A percentile compares a stretch with the other conserved stretches of the same genome.
Conservation (phyloP, 1,140 invertebrate genomes). For the Glossosoma conforme region DNA sequence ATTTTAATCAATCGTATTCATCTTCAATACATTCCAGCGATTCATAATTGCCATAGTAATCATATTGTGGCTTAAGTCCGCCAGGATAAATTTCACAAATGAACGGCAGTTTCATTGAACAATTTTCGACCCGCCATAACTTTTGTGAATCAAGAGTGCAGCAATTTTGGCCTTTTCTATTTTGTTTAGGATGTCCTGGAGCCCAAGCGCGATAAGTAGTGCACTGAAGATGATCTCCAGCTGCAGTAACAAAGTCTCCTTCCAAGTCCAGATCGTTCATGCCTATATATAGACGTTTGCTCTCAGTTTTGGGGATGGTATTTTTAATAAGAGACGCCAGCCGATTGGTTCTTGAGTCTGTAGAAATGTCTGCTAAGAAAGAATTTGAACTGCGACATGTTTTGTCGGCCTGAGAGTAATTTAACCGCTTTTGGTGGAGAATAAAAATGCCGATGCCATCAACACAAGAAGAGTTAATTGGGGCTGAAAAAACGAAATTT, state of each 20-base stretch:
- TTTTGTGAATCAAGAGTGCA: slow-evolving; percentile 48
- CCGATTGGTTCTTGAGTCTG: slow-evolving; percentile 52
- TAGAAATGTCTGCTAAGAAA: slow-evolving; percentile 54
- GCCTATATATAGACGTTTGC: slow-evolving; percentile 51
- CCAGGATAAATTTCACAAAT: slow-evolving; percentile 57
- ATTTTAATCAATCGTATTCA: too few relatives aligned
- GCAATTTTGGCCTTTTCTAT: slow-evolving; percentile 49
- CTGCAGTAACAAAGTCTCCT: slow-evolving; percentile 42
- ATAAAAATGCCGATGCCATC: slow-evolving; percentile 56
- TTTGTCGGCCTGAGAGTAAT: slow-evolving; percentile 51
- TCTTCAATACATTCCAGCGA: too few relatives aligned
- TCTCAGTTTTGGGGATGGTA: slow-evolving; percentile 34
- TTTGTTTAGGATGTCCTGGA: slow-evolving; percentile 52
- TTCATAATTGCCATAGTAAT: slow-evolving; percentile 21
- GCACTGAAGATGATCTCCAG: slow-evolving; percentile 53
- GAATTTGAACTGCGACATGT: slow-evolving; percentile 52
- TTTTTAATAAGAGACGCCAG: slow-evolving; percentile 41
- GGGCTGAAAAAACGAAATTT: slow-evolving; percentile 39
- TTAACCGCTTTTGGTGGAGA: slow-evolving; percentile 44
- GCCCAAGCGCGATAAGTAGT: slow-evolving; percentile 60
- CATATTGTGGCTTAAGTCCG: too few relatives aligned
- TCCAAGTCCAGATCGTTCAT: slow-evolving; percentile 44
- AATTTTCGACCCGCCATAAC: slow-evolving; percentile 54
- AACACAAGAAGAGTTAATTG: slow-evolving; percentile 51
- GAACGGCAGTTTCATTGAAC: slow-evolving; percentile 46